phyloP scores from a whole-genome alignment of 92 coral and sea anemone species.

The Zoanthus sociatus region DNA sequence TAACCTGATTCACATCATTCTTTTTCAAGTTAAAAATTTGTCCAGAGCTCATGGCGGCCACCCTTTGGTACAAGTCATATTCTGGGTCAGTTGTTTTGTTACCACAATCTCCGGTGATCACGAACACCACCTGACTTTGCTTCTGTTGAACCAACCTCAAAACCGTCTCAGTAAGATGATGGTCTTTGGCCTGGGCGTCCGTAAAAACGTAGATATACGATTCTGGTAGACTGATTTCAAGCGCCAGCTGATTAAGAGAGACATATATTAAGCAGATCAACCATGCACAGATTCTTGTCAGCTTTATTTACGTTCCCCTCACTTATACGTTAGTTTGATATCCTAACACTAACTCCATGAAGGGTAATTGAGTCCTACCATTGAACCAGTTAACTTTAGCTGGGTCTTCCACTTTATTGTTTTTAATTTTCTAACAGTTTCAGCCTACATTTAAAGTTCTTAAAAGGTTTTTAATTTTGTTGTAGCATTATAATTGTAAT shows the following conservation, averaged over 20 bases:
- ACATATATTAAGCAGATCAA: too few relatives aligned
- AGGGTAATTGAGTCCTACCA: too few relatives aligned
- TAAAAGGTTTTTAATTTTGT: too few relatives aligned
- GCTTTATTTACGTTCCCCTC: too few relatives aligned
- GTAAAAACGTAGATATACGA: conserved; percentile 97
- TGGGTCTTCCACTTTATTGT: too few relatives aligned
- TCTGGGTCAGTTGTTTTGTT: conserved; percentile 69
- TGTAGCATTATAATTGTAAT: too few relatives aligned
- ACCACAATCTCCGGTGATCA: conserved; percentile 94
- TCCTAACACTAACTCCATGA: too few relatives aligned
- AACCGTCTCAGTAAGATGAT: conserved; percentile 76
- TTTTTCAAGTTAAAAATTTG: conserved; percentile 91
- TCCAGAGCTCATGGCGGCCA: conserved; percentile 92
- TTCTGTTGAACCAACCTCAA: conserved; percentile 83
- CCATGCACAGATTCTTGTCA: too few relatives aligned
- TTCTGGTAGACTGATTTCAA: conserved; percentile 93
- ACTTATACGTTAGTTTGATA: too few relatives aligned
- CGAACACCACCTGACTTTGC: conserved; percentile 85
- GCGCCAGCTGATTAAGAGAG: conserved; percentile 55
- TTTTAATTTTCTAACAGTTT: too few relatives aligned
- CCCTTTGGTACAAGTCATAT: conserved; percentile 71
- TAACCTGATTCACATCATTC: conserved; percentile 85
- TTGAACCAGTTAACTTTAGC: too few relatives aligned
- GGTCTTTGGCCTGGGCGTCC: conserved; percentile 96
- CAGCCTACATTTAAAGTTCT: too few relatives aligned